Base-by-base conservation (phyloP, 2,797 vertebrate genomes). In the Pseudotriccus pelzelni region DNA sequence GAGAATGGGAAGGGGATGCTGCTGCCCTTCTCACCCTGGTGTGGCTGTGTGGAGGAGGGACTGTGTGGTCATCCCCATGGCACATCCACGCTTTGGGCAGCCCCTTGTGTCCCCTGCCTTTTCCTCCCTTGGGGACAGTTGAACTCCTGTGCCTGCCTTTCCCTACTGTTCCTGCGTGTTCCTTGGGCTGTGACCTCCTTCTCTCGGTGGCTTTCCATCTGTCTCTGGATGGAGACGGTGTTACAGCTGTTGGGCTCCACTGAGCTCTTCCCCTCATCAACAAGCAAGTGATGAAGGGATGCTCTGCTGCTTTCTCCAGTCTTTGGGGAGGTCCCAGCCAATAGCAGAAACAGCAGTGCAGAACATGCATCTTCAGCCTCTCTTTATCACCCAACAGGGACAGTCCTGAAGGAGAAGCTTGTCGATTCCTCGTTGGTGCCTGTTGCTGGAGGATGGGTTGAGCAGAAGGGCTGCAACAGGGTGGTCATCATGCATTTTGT, bases 321-420 rank as follows among this genome's bases (percentile, higher is more conserved):
- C 14, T 11, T 24, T 59, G 64, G 76, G 36, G 32, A 24, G 52
- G 9, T 74, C 9, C 32, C 69, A 46, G 53, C 68, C 58, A 10
- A 0, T 28, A 67, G 67, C 87, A 73, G 66, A 52, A 74, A 28
- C n/a, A 30, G 9, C 37, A 8, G 1, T 28, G 30, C 53, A 43
- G 56, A n/a, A 0, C 22, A 1, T 0, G 1, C 2, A 1, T 10
- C 73, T 56, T 23, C 2, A 12, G n/a, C 60, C 0, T 2, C 17
- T 63, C 49, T 46, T 30, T 53, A 1, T 53, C 10, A 13, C 22
- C 32, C 2, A 8, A 23, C 37, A 36, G 53, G 28, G 72, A 13
- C 21, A 15, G 1, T 56, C 17, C 64, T 52, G 14, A 16, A 44
- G 59, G 62, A 87, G 47, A 21, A 80, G 7, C 22, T 50, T 56